Evolutionary conservation across 2,113 vertebrate genomes (phyloP).

Genomic region (Python bivittatus): DNA sequence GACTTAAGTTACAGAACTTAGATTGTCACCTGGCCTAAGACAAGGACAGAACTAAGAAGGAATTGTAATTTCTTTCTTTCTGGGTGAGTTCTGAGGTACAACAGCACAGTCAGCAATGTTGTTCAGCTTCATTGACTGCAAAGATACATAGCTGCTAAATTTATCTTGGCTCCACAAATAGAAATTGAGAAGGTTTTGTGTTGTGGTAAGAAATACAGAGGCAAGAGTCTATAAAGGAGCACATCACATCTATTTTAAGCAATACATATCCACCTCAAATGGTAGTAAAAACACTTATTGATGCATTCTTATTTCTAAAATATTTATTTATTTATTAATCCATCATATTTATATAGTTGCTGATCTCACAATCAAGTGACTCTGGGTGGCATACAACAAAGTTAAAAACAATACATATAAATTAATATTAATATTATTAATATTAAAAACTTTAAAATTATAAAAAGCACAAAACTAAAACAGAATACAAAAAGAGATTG

Average conservation of each 20-base stretch:
- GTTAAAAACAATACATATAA: too few species aligned
- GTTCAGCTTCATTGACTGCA: neutral
- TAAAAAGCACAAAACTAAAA: too few species aligned
- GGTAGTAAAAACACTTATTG: neutral
- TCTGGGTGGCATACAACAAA: too few species aligned
- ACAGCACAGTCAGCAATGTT: neutral
- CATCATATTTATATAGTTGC: too few species aligned
- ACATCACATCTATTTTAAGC: neutral
- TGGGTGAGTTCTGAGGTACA: neutral
- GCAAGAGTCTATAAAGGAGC: neutral
- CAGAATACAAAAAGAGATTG: too few species aligned
- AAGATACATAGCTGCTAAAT: neutral
- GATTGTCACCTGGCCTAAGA: neutral
- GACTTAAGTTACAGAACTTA: neutral
- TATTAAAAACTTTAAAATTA: too few species aligned
- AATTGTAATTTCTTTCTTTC: neutral
- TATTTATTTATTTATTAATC: too few species aligned
- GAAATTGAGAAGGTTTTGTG: neutral
- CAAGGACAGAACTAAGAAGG: neutral
- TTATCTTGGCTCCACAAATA: neutral
- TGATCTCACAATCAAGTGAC: too few species aligned
- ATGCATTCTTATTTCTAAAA: neutral
- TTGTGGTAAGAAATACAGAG: neutral
- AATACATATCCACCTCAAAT: neutral
- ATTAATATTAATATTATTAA: too few species aligned